Evolutionary conservation across 1,140 invertebrate species (phyloP).

Genomic region (Nasonia longicornis): DNA sequence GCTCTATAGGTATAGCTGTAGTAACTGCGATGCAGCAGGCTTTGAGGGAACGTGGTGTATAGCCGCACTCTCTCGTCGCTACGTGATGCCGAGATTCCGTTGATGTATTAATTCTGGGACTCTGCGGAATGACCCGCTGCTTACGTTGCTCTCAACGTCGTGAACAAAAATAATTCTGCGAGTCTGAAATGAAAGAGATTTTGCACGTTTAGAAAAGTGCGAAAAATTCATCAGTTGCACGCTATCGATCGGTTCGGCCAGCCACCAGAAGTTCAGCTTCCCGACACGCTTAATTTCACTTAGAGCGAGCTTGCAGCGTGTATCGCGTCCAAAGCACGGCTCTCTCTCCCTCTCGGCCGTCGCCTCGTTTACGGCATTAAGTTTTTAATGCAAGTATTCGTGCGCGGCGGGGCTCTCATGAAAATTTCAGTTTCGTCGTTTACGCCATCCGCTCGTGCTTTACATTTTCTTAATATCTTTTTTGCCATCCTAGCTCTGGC

Average conservation of each 20-base stretch:
- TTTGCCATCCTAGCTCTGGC: background rate
- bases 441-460: background rate
- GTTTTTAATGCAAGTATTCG: slow-evolving; percentile 15
- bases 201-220: no score
- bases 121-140: no score
- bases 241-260: background rate
- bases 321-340: background rate
- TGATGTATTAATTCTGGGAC: no score
- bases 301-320: background rate
- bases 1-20: background rate
- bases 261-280: background rate
- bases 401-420: background rate
- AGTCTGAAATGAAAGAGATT: no score
- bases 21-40: background rate
- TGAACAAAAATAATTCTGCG: no score
- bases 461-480: background rate
- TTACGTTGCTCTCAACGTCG: no score
- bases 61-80: background rate
- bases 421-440: slow-evolving; percentile 6
- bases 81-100: no score
- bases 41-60: background rate
- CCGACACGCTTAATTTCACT: background rate
- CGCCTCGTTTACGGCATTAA: slow-evolving; percentile 3
- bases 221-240: background rate
- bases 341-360: background rate